phyloP scores from a whole-genome alignment of 2,888 invertebrate species.

The Agriopis aurantiaria region DNA sequence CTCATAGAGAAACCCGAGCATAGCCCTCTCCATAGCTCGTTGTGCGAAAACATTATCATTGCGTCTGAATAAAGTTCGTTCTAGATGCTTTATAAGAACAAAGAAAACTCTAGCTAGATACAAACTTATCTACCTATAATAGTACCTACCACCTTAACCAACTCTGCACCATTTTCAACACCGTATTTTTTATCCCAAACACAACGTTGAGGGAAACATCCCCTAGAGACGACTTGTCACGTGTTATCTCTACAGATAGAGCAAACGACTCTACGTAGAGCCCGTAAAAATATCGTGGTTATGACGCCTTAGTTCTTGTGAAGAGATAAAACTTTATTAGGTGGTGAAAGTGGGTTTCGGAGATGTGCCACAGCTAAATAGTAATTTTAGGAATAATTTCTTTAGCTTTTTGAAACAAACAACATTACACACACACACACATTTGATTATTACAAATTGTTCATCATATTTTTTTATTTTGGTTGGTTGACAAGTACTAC shows the following conservation, averaged over 20 bases:
- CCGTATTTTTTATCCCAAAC: constrained; percentile 47
- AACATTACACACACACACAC: too few species aligned
- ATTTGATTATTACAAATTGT: too few species aligned
- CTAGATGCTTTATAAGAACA: not conserved
- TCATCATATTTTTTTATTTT: too few species aligned
- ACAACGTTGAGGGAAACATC: constrained; percentile 53
- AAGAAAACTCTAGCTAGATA: not conserved
- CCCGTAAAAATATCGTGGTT: constrained; percentile 60
- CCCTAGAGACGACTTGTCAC: constrained; percentile 59
- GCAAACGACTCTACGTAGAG: constrained; percentile 45
- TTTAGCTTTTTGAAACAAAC: too few species aligned
- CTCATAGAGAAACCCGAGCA: too few species aligned
- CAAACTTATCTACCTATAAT: constrained; percentile 2
- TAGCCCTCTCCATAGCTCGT: too few species aligned
- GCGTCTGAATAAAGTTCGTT: too few species aligned
- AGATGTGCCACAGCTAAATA: constrained; percentile 7
- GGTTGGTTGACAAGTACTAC: too few species aligned
- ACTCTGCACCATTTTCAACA: constrained; percentile 18
- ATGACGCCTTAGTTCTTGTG: constrained; percentile 58
- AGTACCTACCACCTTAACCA: constrained; percentile 2
- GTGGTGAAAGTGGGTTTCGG: constrained; percentile 9
- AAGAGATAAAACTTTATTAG: constrained; percentile 41
- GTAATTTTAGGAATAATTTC: not conserved
- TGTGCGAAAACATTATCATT: too few species aligned
- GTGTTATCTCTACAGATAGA: constrained; percentile 50